These are phyloP conservation scores for Neosilurus hyrtlii DNA, from an alignment of 2,797 vertebrate species.

Conservation along the genomic window DNA sequence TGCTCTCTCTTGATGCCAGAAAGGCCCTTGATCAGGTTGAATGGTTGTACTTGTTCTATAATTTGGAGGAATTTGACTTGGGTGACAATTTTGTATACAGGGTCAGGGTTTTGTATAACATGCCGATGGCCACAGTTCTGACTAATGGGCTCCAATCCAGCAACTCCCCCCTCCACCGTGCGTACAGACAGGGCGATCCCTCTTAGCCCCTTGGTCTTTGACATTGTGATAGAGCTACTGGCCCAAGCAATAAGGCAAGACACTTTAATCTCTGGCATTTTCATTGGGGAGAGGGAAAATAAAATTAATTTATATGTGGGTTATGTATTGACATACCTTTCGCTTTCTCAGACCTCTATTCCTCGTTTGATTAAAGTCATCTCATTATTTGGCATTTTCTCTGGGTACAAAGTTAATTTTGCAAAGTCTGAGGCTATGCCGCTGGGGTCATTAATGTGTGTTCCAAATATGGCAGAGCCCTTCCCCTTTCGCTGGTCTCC, in stretches of 20 bases:
- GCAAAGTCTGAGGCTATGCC: no score
- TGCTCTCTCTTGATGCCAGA: neutral
- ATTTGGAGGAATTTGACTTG: neutral
- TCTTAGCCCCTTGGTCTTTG: neutral
- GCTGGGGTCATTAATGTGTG: no score
- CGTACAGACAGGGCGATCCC: neutral
- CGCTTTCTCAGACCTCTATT: neutral
- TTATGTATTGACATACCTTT: neutral
- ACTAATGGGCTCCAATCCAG: neutral
- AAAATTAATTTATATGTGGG: neutral
- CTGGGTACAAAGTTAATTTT: no score
- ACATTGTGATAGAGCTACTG: neutral
- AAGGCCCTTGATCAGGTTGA: no score
- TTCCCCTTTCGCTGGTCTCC: no score
- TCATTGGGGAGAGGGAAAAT: neutral
- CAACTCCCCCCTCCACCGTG: neutral
- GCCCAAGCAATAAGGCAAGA: no score
- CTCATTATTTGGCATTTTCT: no score
- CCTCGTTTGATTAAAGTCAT: no score
- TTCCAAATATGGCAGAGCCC: no score
- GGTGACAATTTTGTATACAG: neutral
- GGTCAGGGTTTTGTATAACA: neutral
- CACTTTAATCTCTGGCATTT: neutral
- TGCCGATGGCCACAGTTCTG: neutral
- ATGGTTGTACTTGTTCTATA: no score